phyloP scores from a whole-genome alignment of 2,113 vertebrate species.

The Psophia crepitans region DNA sequence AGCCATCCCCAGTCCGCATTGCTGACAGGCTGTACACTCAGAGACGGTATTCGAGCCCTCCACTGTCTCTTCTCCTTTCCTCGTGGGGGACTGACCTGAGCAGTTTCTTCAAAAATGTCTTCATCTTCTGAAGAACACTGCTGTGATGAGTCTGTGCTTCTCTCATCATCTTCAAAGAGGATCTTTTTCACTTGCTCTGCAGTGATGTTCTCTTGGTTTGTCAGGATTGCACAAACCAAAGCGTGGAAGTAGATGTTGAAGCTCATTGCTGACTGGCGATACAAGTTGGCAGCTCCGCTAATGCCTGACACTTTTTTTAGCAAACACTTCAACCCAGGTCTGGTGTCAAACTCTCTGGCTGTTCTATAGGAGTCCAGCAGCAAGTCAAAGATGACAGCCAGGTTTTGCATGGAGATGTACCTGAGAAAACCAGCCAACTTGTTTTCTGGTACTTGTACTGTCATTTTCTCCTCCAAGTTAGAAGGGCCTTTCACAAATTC shows the following conservation, averaged over 20 bases:
- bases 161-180: conserved; percentile 90
- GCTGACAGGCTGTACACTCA: conserved; percentile 87
- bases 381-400: conserved; percentile 95
- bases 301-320: conserved; percentile 97
- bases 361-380: conserved; percentile 95
- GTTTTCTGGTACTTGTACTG: conserved; percentile 76
- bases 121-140: conserved; percentile 96
- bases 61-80: conserved; percentile 88
- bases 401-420: conserved; percentile 96
- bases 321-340: conserved; percentile 93
- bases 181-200: conserved; percentile 92
- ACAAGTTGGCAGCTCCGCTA: conserved; percentile 90
- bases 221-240: conserved; percentile 87
- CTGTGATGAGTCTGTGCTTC: conserved; percentile 90
- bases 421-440: conserved; percentile 89
- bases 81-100: conserved; percentile 92
- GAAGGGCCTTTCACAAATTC: conserved; percentile 90
- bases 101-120: conserved; percentile 97
- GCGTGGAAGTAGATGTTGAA: conserved; percentile 96
- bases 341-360: conserved; percentile 92
- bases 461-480: conserved; percentile 79
- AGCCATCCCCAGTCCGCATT: conserved; percentile 94
- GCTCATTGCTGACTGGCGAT: conserved; percentile 96
- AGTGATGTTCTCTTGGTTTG: conserved; percentile 86
- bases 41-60: conserved; percentile 83